Percentiles rank a stretch among this genome's conserved stretches.
Conservation (phyloP, 2,888 invertebrate genomes). For the Neocrepidodera transversa region DNA sequence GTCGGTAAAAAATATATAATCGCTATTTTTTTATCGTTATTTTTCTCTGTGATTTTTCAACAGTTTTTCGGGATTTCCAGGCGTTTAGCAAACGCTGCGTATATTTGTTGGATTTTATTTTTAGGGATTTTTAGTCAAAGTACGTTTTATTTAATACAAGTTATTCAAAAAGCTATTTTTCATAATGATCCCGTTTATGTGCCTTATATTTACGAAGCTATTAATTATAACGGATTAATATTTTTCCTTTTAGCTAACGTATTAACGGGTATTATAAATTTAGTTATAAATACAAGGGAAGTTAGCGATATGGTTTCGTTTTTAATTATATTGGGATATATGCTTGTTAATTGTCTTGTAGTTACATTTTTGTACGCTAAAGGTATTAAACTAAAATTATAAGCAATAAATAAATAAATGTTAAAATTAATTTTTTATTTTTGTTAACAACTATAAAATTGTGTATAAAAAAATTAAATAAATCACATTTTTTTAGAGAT, state of each 20-base stretch:
- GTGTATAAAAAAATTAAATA: constrained; percentile 14
- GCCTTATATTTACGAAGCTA: constrained; percentile 70
- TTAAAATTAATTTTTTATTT: too few relatives aligned
- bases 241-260: constrained; percentile 87
- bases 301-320: constrained; percentile 59
- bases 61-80: constrained; percentile 72
- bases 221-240: constrained; percentile 83
- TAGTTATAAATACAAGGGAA: constrained; percentile 70
- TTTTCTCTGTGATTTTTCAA: constrained; percentile 57
- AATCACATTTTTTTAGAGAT: constrained; percentile 15
- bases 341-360: constrained; percentile 61
- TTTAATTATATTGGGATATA: constrained; percentile 66
- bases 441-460: constrained; percentile 4
- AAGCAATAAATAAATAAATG: constrained; percentile 26
- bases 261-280: constrained; percentile 83
- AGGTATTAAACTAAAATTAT: constrained; percentile 62
- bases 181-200: constrained; percentile 48
- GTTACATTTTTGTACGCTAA: constrained; percentile 59
- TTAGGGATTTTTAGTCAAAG: constrained; percentile 66
- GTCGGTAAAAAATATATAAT: constrained; percentile 21
- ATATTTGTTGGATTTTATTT: constrained; percentile 78
- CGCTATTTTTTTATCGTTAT: constrained; percentile 21
- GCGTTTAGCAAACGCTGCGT: constrained; percentile 83
- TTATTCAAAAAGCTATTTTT: constrained; percentile 54
- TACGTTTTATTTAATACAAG: constrained; percentile 66